Base-by-base conservation (phyloP, 2,888 invertebrate species). In the Temnothorax ravouxi region DNA sequence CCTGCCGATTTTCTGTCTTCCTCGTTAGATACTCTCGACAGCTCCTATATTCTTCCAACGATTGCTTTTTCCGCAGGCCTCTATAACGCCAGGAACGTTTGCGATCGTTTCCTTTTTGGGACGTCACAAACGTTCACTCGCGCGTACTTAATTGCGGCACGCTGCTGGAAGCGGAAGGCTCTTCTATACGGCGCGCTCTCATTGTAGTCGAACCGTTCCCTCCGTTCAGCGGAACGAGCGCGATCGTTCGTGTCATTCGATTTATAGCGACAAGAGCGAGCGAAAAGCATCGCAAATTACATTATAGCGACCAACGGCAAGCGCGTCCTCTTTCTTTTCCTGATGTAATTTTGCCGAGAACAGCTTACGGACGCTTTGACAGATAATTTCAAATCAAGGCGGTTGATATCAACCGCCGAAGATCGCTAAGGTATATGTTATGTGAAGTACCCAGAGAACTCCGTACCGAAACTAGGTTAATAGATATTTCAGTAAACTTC, bases 161-260 rank as follows among this genome's bases (percentile, higher is more conserved):
- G 84, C 62, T 54, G 69, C n/a, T 80, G 67, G 47, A 74, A 44
- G 75, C 75, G 80, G 75, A 76, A 79, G 81, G 75, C 66, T 56
- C 52, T 84, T 74, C 62, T 52, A 50, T 67, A 59, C 71, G n/a
- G 54, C 77, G 79, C 79, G 69, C 86, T 72, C 71, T 72, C 54
- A 44, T 69, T 66, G 64, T 50, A 83, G 69, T 64, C 74, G 71
- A 87, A 81, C 79, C 77, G 61, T 79, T 81, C 44, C 64, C 71
- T 54, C 59, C 76, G 83, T 74, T 79, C 79, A 72, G 47, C 67
- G 82, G 74, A 69, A 84, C 84, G 80, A 87, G 85, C 84, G 87
- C 88, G 84, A 89, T 89, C 89, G 88, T 87, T 88, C 81, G 88
- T 84, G 84, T 85, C 88, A 85, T 89, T 89, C 87, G 84, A 86